Percentiles rank a stretch among this genome's conserved stretches.
Evolutionary conservation across 1,140 invertebrate genomes (phyloP).

Genomic region (Diuraphis noxia): DNA sequence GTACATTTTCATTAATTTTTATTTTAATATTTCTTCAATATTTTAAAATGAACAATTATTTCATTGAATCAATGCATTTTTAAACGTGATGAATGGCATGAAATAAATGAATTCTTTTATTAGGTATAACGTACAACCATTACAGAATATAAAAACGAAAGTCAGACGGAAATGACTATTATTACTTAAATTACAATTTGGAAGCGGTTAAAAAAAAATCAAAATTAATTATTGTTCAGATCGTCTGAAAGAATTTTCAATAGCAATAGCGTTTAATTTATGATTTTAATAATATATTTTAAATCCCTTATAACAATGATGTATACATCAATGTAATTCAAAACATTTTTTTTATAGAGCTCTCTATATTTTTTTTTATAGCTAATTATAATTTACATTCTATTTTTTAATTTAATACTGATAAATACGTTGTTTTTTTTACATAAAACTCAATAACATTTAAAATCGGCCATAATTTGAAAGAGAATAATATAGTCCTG

Average conservation of each 20-base stretch:
- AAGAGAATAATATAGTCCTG: neutral
- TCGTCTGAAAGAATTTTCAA: neutral
- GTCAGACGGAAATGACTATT: neutral
- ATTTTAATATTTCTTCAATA: neutral
- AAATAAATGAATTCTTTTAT: neutral
- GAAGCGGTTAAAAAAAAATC: neutral
- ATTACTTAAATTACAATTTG: neutral
- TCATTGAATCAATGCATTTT: neutral
- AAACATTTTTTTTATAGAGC: neutral
- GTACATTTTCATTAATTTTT: neutral
- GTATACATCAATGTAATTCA: neutral
- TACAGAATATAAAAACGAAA: neutral
- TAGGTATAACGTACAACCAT: neutral
- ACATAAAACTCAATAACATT: neutral
- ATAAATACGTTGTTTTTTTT: neutral
- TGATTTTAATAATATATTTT: neutral
- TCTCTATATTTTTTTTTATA: neutral
- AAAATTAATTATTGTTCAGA: neutral
- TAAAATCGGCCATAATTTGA: neutral
- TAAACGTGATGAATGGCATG: neutral
- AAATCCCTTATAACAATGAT: neutral
- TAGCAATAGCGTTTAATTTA: neutral
- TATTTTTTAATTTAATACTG: neutral
- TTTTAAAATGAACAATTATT: neutral
- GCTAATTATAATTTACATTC: neutral